Percentiles rank a stretch among this genome's conserved stretches.
Conservation (phyloP, 2,113 vertebrate genomes). For the Ptychochromis oligacanthus region DNA sequence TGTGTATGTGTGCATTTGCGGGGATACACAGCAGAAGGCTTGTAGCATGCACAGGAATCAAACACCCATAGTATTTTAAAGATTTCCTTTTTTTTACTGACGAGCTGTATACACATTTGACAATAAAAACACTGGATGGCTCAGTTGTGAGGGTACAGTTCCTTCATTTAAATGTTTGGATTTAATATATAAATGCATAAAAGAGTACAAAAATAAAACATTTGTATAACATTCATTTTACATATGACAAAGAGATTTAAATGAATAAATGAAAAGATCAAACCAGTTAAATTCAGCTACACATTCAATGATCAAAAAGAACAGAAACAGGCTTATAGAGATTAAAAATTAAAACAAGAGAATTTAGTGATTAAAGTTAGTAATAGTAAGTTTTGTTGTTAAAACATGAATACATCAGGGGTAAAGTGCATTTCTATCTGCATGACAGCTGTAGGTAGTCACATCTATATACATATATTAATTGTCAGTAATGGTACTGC, state of each 20-base stretch:
- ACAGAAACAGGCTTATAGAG: conserved; percentile 21
- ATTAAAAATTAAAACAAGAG: neutral
- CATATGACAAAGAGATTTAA: conserved; percentile 48
- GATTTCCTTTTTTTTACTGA: conserved; percentile 17
- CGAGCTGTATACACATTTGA: conserved; percentile 30
- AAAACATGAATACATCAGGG: conserved; percentile 57
- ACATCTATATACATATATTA: conserved; percentile 30
- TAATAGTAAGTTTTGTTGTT: conserved; percentile 15
- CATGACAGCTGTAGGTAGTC: conserved; percentile 60
- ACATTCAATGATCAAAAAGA: conserved; percentile 45
- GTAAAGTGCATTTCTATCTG: conserved; percentile 77
- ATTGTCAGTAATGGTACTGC: conserved; percentile 3
- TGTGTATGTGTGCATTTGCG: neutral
- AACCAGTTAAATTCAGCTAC: conserved; percentile 40
- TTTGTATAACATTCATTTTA: conserved; percentile 69
- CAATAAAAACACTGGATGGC: conserved; percentile 44
- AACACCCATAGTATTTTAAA: conserved; percentile 15
- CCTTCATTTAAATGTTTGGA: conserved; percentile 65
- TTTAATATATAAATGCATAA: conserved; percentile 66
- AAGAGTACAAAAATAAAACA: conserved; percentile 80
- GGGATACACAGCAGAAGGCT: neutral
- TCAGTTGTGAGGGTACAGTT: conserved; percentile 58
- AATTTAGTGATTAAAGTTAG: conserved; percentile 43
- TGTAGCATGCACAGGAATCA: conserved; percentile 11
- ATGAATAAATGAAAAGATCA: conserved; percentile 27